Conservation (phyloP, 1,140 invertebrate genomes). For the Euwallacea fornicatus region DNA sequence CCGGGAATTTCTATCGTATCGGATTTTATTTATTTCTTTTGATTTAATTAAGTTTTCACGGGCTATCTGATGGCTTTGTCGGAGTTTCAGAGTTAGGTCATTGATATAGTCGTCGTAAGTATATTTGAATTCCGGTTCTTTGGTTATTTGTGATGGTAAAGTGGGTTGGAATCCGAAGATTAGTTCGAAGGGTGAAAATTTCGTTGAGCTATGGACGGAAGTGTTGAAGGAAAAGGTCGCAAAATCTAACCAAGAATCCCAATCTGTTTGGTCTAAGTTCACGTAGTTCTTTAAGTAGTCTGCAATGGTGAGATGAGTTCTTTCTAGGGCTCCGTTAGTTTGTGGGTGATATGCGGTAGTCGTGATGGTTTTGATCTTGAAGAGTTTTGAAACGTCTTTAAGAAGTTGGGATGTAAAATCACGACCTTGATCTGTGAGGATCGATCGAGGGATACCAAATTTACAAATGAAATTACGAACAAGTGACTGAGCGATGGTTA, state of each 20-base stretch:
- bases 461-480: slow-evolving; percentile 40
- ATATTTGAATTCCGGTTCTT: slow-evolving; percentile 40
- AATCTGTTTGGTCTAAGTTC: slow-evolving; percentile 49
- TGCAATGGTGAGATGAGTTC: slow-evolving; percentile 50
- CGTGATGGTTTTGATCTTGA: slow-evolving; percentile 44
- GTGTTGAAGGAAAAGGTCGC: slow-evolving; percentile 53
- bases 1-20: slow-evolving; percentile 45
- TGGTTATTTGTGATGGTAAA: slow-evolving; percentile 38
- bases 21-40: slow-evolving; percentile 45
- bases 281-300: slow-evolving; percentile 54
- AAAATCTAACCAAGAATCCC: slow-evolving; percentile 50
- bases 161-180: slow-evolving; percentile 43
- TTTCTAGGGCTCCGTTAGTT: slow-evolving; percentile 50
- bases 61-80: slow-evolving; percentile 45
- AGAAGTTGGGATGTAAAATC: slow-evolving; percentile 48
- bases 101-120: slow-evolving; percentile 47
- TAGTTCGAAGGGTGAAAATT: slow-evolving; percentile 47
- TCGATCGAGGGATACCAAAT: slow-evolving; percentile 41
- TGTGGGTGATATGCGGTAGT: slow-evolving; percentile 46
- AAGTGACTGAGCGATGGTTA: slow-evolving; percentile 45
- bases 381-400: slow-evolving; percentile 44
- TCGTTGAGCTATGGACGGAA: slow-evolving; percentile 41
- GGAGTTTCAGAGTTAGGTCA: slow-evolving; percentile 47
- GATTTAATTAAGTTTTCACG: slow-evolving; percentile 40
- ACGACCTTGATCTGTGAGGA: slow-evolving; percentile 47